Evolutionary conservation across 2,888 invertebrate genomes (phyloP).

Genomic region (Eristalis tenax): DNA sequence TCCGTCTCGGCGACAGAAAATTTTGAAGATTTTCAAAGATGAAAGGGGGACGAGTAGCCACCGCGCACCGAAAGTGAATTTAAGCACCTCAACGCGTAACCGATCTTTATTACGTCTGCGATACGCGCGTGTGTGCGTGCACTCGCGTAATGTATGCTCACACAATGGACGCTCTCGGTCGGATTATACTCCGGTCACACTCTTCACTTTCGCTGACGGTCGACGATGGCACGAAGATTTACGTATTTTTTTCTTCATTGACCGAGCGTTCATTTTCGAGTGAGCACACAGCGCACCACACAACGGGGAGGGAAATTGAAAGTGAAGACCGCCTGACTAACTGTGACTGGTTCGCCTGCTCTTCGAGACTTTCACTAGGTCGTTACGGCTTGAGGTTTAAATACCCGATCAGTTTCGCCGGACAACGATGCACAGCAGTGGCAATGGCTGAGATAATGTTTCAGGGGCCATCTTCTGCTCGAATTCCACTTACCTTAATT

Average conservation of each 20-base stretch:
- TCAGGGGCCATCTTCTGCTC: not conserved
- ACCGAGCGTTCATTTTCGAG: conserved; percentile 26
- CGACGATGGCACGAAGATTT: conserved; percentile 11
- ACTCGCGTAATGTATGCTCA: conserved; percentile 4
- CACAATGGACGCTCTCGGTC: conserved; percentile 15
- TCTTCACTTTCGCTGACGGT: conserved; percentile 44
- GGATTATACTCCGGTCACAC: conserved; percentile 48
- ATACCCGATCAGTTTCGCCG: not conserved
- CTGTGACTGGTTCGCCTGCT: not conserved
- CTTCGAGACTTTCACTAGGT: not conserved
- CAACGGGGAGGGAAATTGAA: not conserved
- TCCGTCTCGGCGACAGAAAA: not conserved
- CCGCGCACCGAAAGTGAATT: conserved; percentile 20
- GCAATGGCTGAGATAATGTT: not conserved
- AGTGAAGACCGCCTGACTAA: not conserved
- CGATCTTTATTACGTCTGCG: conserved; percentile 20
- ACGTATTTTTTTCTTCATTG: not conserved
- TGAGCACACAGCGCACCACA: not conserved
- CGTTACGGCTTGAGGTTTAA: not conserved
- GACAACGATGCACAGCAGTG: not conserved
- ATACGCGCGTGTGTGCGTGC: not conserved
- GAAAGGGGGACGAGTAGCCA: conserved; percentile 9
- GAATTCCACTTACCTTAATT: conserved; percentile 86
- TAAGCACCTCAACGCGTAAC: conserved; percentile 38
- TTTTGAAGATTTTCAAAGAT: conserved; percentile 43